Conservation (phyloP, 1,140 invertebrate species). For the Cotesia glomerata region DNA sequence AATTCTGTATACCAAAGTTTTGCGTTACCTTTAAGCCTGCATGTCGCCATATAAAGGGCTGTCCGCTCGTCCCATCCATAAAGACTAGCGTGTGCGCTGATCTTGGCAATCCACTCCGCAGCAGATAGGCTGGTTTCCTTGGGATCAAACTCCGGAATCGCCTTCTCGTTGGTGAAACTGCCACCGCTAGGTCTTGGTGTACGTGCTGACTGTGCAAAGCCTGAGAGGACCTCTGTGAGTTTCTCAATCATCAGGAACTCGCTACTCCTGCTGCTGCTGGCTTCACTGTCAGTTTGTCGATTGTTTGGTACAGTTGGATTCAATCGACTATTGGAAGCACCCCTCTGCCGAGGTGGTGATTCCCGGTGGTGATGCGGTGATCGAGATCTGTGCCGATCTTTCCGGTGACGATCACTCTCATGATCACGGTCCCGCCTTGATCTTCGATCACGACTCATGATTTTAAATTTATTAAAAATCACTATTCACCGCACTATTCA, state of each 20-base stretch:
- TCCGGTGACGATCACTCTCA: no score
- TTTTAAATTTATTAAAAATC: no score
- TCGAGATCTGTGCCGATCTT: no score
- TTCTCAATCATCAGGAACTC: not conserved
- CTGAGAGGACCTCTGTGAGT: not conserved
- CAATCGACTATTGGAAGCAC: no score
- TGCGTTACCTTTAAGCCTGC: constrained; percentile 16
- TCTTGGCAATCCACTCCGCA: constrained; percentile 22
- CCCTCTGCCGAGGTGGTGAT: no score
- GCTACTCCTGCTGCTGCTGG: no score
- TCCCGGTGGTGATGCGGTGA: no score
- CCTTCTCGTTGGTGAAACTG: constrained; percentile 16
- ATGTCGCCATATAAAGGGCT: constrained; percentile 14
- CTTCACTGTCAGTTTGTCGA: no score
- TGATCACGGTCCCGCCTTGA: no score
- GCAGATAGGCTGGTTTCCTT: constrained; percentile 2
- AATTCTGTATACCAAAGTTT: constrained; percentile 20
- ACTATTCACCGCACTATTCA: no score
- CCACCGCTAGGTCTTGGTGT: not conserved
- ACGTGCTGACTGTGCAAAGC: not conserved
- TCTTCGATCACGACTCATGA: no score
- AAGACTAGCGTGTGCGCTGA: not conserved
- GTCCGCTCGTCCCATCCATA: constrained; percentile 25
- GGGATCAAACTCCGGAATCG: constrained; percentile 21
- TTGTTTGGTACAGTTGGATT: no score